Evolutionary conservation across 2,797 vertebrate species (phyloP), one percentile per base, ranked within the genome.

Genomic region (Vultur gryphus): DNA sequence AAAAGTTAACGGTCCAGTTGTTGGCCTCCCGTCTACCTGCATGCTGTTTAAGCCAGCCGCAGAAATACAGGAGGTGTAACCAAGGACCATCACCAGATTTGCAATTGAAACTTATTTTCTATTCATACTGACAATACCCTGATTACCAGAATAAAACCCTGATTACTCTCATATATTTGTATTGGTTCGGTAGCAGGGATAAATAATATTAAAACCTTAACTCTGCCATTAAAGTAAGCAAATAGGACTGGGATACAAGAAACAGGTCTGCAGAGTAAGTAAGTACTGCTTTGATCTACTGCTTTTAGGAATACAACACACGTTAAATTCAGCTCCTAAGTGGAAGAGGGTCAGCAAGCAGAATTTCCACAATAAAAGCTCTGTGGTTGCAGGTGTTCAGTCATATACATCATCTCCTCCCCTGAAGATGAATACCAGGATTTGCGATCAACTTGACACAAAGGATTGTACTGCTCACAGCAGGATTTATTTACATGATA

Each of bases 371-470:
- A 96, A 97, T 91, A 98, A 95, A 98, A 98, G 96, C 86, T 97
- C 97, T 97, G 89, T 97, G 98, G 98, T 97, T 98, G 98, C 65
- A 98, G 95, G 95, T 98, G 98, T 97, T 98, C 98, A 98, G 98
- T 98, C 98, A 98, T 97, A 98, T 97, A 98, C 97, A 98, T 97
- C 98, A 95, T 98, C 98, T 98, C 98, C 97, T 98, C 98, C 95
- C 87, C 96, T 98, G 97, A 98, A 98, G 98, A 97, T 97, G 97
- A 98, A 98, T 96, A 91, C 97, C 97, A 97, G 96, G 97, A 98
- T 98, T 99, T 99, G 98, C 97, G 97, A 99, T 98, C 96, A 98
- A 98, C 98, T 99, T 99, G 98, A 98, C 98, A 98, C 97, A 98
- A 96, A 98, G 98, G 98, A 98, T 98, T 98, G 98, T 98, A 98